Percentiles rank a stretch among this genome's conserved stretches.
Evolutionary conservation across 2,113 vertebrate species (phyloP).

Genomic region (Actenoides hombroni): DNA sequence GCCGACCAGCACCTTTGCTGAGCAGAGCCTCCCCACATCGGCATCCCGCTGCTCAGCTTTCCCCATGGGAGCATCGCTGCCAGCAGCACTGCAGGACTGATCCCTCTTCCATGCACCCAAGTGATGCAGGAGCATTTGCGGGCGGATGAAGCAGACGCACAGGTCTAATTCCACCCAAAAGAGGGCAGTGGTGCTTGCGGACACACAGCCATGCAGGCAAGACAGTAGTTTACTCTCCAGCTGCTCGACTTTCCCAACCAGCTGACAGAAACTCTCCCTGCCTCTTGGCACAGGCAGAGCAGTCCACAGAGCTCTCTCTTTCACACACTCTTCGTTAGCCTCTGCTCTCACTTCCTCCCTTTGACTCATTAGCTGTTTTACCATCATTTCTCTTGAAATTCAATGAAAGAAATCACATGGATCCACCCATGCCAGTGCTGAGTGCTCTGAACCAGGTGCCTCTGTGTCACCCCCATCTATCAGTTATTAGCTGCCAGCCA

Average conservation of each 20-base stretch:
- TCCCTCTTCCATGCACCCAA: not conserved
- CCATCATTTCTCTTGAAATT: conserved; percentile 22
- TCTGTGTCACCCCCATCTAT: not conserved
- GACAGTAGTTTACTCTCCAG: not conserved
- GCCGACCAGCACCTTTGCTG: not conserved
- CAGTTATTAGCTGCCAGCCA: not conserved
- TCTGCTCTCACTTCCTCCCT: conserved; percentile 41
- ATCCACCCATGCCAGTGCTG: not conserved
- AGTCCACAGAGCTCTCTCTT: not conserved
- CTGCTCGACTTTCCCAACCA: conserved; percentile 15
- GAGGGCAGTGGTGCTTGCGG: conserved; percentile 45
- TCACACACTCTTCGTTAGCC: conserved; percentile 17
- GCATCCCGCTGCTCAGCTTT: not conserved
- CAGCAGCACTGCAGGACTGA: not conserved
- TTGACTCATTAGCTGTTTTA: conserved; percentile 40
- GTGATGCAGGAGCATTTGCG: accelerated
- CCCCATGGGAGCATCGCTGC: accelerated
- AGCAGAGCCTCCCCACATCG: accelerated
- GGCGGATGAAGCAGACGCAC: not conserved
- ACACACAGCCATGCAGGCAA: not conserved
- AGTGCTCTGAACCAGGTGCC: not conserved
- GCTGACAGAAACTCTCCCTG: conserved; percentile 25
- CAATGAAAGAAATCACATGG: not conserved
- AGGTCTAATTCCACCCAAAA: conserved; percentile 45
- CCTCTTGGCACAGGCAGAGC: conserved; percentile 22